These are phyloP conservation scores for Psix sp. DNA, from an alignment of 1,140 invertebrate species.

Conservation along the genomic window DNA sequence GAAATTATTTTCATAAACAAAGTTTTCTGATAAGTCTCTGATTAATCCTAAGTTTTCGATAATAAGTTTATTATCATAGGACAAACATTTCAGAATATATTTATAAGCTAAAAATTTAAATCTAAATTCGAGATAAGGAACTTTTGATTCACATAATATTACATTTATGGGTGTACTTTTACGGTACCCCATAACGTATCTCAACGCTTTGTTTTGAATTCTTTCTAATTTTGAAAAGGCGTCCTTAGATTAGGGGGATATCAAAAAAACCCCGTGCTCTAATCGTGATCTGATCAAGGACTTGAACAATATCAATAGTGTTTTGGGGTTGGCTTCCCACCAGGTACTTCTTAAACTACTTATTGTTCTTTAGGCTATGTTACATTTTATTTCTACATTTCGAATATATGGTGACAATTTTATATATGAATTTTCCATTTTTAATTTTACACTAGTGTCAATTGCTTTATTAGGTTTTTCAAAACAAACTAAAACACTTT, in stretches of 20 bases:
- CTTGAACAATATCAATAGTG: slow-evolving; percentile 4
- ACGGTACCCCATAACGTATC: too few species aligned
- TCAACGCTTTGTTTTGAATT: too few species aligned
- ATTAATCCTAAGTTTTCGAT: neutral
- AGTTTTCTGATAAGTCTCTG: too few species aligned
- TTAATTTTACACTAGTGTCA: too few species aligned
- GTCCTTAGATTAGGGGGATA: neutral
- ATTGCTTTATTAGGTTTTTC: too few species aligned
- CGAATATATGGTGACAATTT: too few species aligned
- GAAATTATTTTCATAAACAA: too few species aligned
- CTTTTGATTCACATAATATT: neutral
- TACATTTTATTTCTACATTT: slow-evolving; percentile 1
- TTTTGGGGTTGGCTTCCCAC: slow-evolving; percentile 17
- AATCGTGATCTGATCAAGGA: slow-evolving; percentile 8
- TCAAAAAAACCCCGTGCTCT: slow-evolving; percentile 19
- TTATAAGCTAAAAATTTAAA: neutral
- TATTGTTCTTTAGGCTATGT: neutral
- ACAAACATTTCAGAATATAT: slow-evolving; percentile 1
- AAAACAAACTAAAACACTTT: too few species aligned
- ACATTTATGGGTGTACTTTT: slow-evolving; percentile 1
- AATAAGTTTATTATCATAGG: neutral
- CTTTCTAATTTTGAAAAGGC: slow-evolving; percentile 4
- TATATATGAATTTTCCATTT: too few species aligned
- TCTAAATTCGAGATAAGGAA: neutral
- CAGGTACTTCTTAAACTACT: slow-evolving; percentile 19